Base-by-base conservation (phyloP, 2,888 invertebrate species). In the Synanthedon andrenaeformis region DNA sequence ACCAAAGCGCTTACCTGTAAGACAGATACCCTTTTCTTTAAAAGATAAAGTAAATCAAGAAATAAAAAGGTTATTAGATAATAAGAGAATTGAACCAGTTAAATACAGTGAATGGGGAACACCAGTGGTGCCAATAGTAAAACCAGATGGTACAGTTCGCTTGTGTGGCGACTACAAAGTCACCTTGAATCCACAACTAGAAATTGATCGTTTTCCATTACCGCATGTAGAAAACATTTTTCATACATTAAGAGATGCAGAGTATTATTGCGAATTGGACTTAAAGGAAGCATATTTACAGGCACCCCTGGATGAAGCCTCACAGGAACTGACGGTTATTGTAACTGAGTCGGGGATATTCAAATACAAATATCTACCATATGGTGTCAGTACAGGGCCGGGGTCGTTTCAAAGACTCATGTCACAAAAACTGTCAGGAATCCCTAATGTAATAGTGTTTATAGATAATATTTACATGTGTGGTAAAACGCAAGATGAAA, bases 361-460 rank as follows among this genome's bases (percentile, higher is more conserved):
- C n/a, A n/a, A n/a, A n/a, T n/a, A n/a, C n/a, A n/a, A n/a, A n/a
- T n/a, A n/a, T n/a, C n/a, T n/a, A n/a, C n/a, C n/a, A n/a, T n/a
- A n/a, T n/a, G n/a, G n/a, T n/a, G 53, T 59, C 0, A 57, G 52
- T 28, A 51, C 57, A 4, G 57, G 56, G 2, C 58, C 56, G 23
- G 58, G 58, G 0, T 53, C 58, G 0, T 60, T 60, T 53, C 60
- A 58, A 23, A 45, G 58, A 12, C 45, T 57, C 13, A 60, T 60
- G 57, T 12, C 12, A 11, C 48, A 56, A 13, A 53, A 55, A 42
- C 42, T 60, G 17, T 4, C 8, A n/a, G 10, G 50, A 1, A 53
- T 59, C 3, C 11, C 4, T 10, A 53, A 55, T 12, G 52, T 52
- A 1, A 35, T 51, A 11, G 57, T 59, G 10, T 59, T 54, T 45